Evolutionary conservation across 2,113 vertebrate species (phyloP).

Genomic region (Reinhardtius hippoglossoides): DNA sequence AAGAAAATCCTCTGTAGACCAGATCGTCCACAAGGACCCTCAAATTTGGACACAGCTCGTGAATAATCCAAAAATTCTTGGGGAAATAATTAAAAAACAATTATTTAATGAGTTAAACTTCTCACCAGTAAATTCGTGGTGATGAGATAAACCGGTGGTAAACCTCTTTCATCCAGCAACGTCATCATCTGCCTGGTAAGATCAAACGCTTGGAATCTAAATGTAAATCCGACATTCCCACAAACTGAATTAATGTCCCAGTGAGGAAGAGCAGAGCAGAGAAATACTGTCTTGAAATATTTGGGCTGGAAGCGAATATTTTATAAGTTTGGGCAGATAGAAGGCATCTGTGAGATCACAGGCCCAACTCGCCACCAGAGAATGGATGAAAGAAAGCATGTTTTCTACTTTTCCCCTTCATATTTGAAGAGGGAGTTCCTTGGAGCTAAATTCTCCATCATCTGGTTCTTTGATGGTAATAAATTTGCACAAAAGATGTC

Average conservation of each 20-base stretch:
- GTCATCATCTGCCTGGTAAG: not conserved
- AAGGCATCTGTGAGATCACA: not conserved
- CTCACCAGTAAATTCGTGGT: not conserved
- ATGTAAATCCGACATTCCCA: not conserved
- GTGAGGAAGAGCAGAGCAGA: not conserved
- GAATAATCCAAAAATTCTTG: too few relatives aligned
- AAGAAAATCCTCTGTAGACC: too few relatives aligned
- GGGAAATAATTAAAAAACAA: not conserved
- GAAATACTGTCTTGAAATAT: conserved; percentile 8
- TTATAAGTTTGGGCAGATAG: not conserved
- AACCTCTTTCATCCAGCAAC: not conserved
- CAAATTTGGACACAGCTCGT: too few relatives aligned
- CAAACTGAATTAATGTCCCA: not conserved
- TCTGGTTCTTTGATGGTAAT: conserved; percentile 5
- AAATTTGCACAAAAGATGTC: not conserved
- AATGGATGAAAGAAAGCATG: not conserved
- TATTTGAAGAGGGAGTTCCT: not conserved
- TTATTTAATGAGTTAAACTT: not conserved
- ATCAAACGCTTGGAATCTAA: not conserved
- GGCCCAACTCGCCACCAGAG: not conserved
- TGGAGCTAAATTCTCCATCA: not conserved
- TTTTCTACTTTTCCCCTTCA: not conserved
- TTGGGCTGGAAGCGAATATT: not conserved
- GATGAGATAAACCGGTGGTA: not conserved
- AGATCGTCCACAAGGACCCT: too few relatives aligned